A percentile compares a stretch with the other conserved stretches of the same genome.
Conservation (phyloP, 2,797 vertebrate species). For the Neomorphus geoffroyi region DNA sequence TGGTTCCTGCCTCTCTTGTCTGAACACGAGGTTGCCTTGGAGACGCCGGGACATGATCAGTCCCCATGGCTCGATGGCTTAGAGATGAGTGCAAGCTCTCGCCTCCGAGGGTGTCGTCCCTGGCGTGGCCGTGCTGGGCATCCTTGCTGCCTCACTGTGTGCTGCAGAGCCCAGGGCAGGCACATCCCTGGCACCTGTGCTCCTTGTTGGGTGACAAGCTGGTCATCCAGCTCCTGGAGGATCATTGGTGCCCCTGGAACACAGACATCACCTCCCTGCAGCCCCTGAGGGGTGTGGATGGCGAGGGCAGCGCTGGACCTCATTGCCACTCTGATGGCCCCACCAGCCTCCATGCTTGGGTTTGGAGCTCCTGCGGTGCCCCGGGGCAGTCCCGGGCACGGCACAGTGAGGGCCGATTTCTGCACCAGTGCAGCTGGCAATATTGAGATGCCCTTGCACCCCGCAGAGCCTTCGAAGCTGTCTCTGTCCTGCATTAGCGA, state of each 20-base stretch:
- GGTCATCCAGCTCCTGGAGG: not conserved
- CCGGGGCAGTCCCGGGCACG: fast-evolving
- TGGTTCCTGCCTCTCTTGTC: not conserved
- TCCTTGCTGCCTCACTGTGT: not conserved
- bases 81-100: fast-evolving
- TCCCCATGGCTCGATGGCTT: not conserved
- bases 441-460: not conserved
- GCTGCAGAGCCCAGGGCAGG: no score
- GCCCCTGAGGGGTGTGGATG: fast-evolving
- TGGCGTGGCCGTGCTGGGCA: not conserved
- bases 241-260: not conserved
- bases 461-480: not conserved
- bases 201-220: no score
- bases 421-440: not conserved
- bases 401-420: fast-evolving
- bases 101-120: not conserved
- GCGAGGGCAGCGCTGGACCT: not conserved
- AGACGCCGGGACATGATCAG: not conserved
- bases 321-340: no score
- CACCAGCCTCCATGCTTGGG: fast-evolving
- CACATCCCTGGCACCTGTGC: not conserved
- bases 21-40: not conserved
- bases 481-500: not conserved
- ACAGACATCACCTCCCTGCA: no score
- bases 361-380: not conserved